phyloP scores from a whole-genome alignment of 2,888 invertebrate genomes.

The Drosophila pseudotalamancana region DNA sequence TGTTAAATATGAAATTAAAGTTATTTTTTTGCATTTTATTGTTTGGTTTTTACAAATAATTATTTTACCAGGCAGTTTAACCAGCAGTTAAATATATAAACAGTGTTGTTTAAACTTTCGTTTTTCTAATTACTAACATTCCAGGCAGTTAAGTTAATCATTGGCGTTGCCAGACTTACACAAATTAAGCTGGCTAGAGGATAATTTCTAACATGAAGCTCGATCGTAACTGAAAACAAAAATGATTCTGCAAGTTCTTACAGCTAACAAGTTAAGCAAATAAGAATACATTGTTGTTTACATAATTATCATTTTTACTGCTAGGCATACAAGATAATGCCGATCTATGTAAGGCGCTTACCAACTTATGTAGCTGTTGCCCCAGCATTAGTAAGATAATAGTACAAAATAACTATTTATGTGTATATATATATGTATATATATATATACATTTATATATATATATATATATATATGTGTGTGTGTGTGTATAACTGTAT shows the following conservation, averaged over 20 bases:
- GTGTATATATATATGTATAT: constrained; percentile 4
- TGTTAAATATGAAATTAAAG: too few species aligned
- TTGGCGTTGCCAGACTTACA: not conserved
- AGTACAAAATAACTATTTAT: not conserved
- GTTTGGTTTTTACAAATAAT: too few species aligned
- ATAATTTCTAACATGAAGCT: not conserved
- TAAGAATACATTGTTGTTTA: not conserved
- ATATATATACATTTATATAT: constrained; percentile 14
- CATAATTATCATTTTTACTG: not conserved
- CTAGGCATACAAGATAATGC: constrained; percentile 13
- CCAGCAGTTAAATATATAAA: not conserved
- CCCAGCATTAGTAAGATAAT: constrained; percentile 1
- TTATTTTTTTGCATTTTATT: not conserved
- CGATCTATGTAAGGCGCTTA: constrained; percentile 16
- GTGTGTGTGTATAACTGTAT: not conserved
- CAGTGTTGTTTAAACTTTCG: too few species aligned
- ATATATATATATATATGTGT: constrained; percentile 3
- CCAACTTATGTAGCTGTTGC: constrained; percentile 5
- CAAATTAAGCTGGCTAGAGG: not conserved
- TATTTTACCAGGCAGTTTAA: not conserved
- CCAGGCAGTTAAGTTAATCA: too few species aligned
- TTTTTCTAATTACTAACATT: too few species aligned
- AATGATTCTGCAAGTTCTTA: not conserved
- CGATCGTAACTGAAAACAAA: not conserved
- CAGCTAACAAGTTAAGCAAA: not conserved